Conservation (phyloP, 2,113 vertebrate species). For the Falco punctatus region DNA sequence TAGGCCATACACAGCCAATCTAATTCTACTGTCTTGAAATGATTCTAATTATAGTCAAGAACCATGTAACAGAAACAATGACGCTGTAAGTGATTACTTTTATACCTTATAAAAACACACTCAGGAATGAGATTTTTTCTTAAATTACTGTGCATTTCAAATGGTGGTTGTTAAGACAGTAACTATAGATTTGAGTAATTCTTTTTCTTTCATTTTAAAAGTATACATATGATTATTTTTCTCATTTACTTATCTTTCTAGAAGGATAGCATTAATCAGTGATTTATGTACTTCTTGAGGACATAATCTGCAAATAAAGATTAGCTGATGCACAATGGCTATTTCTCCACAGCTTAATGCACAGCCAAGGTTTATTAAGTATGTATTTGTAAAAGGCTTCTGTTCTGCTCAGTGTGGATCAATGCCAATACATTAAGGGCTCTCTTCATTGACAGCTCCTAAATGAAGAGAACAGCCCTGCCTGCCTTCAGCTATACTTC, state of each 20-base stretch:
- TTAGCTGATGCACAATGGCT: background rate
- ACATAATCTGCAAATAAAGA: background rate
- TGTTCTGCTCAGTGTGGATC: background rate
- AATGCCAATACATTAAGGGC: background rate
- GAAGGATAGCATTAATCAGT: background rate
- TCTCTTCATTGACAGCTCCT: background rate
- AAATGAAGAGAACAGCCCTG: background rate
- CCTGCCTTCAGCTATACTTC: background rate
- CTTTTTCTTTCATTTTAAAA: background rate
- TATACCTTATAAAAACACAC: background rate
- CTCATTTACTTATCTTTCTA: background rate
- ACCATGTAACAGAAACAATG: background rate
- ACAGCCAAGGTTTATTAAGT: background rate
- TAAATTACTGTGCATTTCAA: background rate
- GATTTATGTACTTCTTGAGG: background rate
- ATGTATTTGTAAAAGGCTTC: background rate
- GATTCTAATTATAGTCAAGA: background rate
- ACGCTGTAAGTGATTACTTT: background rate
- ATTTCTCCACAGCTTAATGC: background rate
- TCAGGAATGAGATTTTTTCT: background rate
- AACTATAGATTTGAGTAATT: background rate
- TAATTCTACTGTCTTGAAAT: background rate
- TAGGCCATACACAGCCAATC: constrained; percentile 5
- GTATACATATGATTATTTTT: background rate
- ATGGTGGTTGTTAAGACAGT: background rate